Evolutionary conservation across 2,113 vertebrate genomes (phyloP).

Genomic region (Pantherophis guttatus): DNA sequence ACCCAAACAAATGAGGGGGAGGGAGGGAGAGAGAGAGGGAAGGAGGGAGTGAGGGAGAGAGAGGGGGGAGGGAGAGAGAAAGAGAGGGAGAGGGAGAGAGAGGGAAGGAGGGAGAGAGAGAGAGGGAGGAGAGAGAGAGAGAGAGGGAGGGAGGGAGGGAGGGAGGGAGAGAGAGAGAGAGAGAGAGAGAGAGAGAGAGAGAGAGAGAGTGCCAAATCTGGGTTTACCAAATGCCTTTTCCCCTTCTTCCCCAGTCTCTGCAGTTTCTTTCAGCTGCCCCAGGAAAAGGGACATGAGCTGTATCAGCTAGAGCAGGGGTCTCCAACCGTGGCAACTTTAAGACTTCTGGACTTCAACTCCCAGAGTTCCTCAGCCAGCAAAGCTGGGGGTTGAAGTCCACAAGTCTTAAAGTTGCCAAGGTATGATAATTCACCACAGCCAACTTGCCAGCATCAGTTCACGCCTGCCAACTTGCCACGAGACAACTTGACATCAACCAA

Average conservation of each 20-base stretch:
- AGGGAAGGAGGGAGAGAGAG: not conserved
- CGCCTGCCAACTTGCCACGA: too few species aligned
- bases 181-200: not conserved
- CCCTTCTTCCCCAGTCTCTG: not conserved
- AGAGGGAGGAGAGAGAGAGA: not conserved
- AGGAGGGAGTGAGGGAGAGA: fast-evolving
- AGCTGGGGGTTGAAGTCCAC: too few species aligned
- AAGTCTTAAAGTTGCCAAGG: too few species aligned
- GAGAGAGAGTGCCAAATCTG: not conserved
- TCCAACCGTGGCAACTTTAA: too few species aligned
- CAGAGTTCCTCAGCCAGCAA: too few species aligned
- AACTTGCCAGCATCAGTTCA: too few species aligned
- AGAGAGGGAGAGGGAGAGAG: not conserved
- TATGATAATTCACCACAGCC: too few species aligned
- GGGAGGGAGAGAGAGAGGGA: too few species aligned
- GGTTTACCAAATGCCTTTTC: not conserved
- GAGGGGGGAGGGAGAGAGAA: too few species aligned
- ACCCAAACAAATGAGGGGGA: not conserved
- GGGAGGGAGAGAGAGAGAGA: not conserved
- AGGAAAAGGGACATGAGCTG: not conserved
- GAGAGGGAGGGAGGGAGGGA: not conserved
- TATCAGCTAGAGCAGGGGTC: not conserved
- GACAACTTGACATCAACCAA: too few species aligned
- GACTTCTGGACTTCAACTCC: too few species aligned
- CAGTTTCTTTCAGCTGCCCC: not conserved